Evolutionary conservation across 2,113 vertebrate genomes (phyloP).

Genomic region (Oceanodroma tethys): DNA sequence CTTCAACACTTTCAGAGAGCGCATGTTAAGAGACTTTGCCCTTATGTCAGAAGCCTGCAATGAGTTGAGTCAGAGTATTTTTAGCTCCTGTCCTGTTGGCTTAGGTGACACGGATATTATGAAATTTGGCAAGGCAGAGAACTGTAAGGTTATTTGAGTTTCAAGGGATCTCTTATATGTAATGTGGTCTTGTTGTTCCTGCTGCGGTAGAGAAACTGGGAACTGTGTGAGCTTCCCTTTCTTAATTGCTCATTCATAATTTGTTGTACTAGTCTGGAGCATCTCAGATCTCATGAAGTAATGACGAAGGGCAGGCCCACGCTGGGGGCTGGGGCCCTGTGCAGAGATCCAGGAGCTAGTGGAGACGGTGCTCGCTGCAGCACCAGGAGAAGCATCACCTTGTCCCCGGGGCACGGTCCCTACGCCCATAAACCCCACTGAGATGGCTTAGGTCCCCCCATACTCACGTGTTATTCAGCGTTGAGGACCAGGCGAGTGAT

Average conservation of each 20-base stretch:
- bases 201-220: neutral
- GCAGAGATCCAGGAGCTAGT: neutral
- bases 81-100: conserved; percentile 23
- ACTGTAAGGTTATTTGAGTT: neutral
- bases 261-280: neutral
- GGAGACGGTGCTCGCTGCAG: neutral
- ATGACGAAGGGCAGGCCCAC: fast-evolving
- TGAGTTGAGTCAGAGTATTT: neutral
- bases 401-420: neutral
- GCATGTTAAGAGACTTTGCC: neutral
- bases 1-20: neutral
- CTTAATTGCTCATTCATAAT: neutral
- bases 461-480: fast-evolving
- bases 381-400: neutral
- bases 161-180: neutral
- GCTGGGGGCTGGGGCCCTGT: neutral
- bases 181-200: neutral
- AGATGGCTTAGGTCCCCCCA: neutral
- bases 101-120: neutral
- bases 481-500: neutral
- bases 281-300: neutral
- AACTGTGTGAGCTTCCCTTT: fast-evolving
- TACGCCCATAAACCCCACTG: neutral
- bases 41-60: neutral
- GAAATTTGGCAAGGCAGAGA: conserved; percentile 11